These are phyloP conservation scores for Trididemnum miniatum DNA, from an alignment of 23 tunicate genomes.

Conservation along the genomic window DNA sequence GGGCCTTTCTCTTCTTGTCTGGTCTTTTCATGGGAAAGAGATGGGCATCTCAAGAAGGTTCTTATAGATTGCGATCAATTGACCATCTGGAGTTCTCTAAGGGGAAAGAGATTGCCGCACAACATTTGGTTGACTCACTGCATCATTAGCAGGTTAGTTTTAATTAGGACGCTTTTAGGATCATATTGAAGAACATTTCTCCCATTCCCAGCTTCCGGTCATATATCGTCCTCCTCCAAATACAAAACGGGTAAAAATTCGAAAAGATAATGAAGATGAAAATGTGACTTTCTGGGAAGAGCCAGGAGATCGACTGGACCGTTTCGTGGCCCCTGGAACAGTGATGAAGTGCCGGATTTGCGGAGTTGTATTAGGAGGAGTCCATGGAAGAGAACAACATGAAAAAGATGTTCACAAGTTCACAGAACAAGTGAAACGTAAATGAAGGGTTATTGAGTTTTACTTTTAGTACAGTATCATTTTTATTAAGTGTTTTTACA, in stretches of 20 bases:
- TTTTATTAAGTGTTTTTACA: too few relatives aligned
- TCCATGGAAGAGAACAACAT: constrained; percentile 60
- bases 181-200: neutral
- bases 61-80: too few relatives aligned
- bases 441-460: too few relatives aligned
- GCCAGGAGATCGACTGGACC: constrained; percentile 4
- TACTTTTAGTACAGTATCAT: too few relatives aligned
- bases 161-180: too few relatives aligned
- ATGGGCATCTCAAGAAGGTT: too few relatives aligned
- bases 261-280: neutral
- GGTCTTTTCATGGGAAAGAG: too few relatives aligned
- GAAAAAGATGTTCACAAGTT: constrained; percentile 48
- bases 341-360: constrained; percentile 41
- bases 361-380: constrained; percentile 22
- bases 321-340: constrained; percentile 40
- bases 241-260: neutral
- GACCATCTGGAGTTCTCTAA: too few relatives aligned
- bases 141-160: too few relatives aligned
- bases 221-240: neutral
- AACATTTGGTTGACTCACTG: too few relatives aligned
- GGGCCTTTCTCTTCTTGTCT: too few relatives aligned
- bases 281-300: constrained; percentile 37
- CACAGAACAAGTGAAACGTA: constrained; percentile 38
- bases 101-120: too few relatives aligned
- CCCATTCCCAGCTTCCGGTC: neutral